Evolutionary conservation across 2,797 vertebrate genomes (phyloP).

Genomic region (Erethizon dorsatum): DNA sequence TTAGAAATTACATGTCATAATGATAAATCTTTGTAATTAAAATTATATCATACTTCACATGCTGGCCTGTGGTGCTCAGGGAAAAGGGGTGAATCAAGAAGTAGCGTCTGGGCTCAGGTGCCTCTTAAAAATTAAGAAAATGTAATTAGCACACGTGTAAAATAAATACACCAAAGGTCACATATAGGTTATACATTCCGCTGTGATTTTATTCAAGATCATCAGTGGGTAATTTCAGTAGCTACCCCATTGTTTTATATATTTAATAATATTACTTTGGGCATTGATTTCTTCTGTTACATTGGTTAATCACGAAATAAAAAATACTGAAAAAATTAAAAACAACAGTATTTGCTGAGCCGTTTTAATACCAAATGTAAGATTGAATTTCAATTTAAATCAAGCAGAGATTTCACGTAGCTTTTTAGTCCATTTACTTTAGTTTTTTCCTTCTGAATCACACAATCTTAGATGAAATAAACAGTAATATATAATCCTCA

Average conservation of each 20-base stretch:
- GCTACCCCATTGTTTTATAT: background rate
- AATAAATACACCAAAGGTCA: slow-evolving; percentile 63
- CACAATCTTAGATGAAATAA: background rate
- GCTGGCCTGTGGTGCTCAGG: background rate
- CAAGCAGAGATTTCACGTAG: slow-evolving; percentile 11
- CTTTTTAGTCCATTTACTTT: slow-evolving; percentile 60
- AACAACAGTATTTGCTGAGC: background rate
- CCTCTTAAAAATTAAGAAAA: slow-evolving; percentile 69
- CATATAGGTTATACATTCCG: slow-evolving; percentile 5
- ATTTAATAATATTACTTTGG: background rate
- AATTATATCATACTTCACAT: slow-evolving; percentile 77
- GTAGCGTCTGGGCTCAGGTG: slow-evolving; percentile 69
- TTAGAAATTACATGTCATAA: slow-evolving; percentile 84
- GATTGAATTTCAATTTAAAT: slow-evolving; percentile 64
- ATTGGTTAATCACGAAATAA: slow-evolving; percentile 51
- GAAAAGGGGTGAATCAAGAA: slow-evolving; percentile 58
- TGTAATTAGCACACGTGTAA: slow-evolving; percentile 57
- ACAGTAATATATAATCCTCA: background rate
- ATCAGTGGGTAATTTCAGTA: slow-evolving; percentile 58
- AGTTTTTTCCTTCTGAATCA: background rate
- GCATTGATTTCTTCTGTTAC: background rate
- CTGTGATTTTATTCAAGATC: slow-evolving; percentile 33
- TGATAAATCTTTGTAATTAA: slow-evolving; percentile 85
- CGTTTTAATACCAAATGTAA: slow-evolving; percentile 34
- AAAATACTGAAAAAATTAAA: slow-evolving; percentile 51